These are phyloP conservation scores for Spilarctia lutea DNA, from an alignment of 2,888 invertebrate species.

Conservation along the genomic window DNA sequence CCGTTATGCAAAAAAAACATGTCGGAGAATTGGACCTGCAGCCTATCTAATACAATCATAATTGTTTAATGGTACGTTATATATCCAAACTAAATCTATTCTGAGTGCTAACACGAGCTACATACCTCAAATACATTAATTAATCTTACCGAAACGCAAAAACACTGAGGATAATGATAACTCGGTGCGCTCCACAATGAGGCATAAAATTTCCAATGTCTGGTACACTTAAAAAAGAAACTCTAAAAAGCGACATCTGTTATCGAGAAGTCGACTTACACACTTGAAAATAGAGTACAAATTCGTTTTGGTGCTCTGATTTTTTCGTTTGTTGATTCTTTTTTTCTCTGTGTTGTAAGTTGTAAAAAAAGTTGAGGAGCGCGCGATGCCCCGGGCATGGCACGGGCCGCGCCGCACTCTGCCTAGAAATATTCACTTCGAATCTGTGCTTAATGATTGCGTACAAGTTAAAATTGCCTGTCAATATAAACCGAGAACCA, in stretches of 20 bases:
- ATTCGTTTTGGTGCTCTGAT: slow-evolving; percentile 25
- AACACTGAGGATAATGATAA: slow-evolving; percentile 52
- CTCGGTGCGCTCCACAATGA: slow-evolving; percentile 59
- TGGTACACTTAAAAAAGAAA: slow-evolving; percentile 54
- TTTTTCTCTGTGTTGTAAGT: slow-evolving; percentile 45
- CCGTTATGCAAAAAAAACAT: neutral
- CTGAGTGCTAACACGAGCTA: slow-evolving; percentile 32
- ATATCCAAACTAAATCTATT: slow-evolving; percentile 32
- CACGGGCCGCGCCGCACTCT: slow-evolving; percentile 68
- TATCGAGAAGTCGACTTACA: slow-evolving; percentile 48
- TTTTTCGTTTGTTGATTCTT: slow-evolving; percentile 22
- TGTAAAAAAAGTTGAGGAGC: slow-evolving; percentile 50
- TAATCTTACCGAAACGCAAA: slow-evolving; percentile 52
- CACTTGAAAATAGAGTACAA: slow-evolving; percentile 38
- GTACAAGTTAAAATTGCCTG: slow-evolving; percentile 66
- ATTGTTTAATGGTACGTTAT: slow-evolving; percentile 41
- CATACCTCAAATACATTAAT: slow-evolving; percentile 50
- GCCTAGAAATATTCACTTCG: slow-evolving; percentile 69
- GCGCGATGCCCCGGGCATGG: slow-evolving; percentile 69
- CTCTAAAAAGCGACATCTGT: slow-evolving; percentile 42
- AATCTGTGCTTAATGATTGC: slow-evolving; percentile 64
- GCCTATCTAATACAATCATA: slow-evolving; percentile 24
- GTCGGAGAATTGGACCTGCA: neutral
- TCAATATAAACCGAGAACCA: slow-evolving; percentile 62
- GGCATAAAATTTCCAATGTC: slow-evolving; percentile 61